Base-by-base conservation (phyloP, 2,797 vertebrate species). In the Danio aesculapii region DNA sequence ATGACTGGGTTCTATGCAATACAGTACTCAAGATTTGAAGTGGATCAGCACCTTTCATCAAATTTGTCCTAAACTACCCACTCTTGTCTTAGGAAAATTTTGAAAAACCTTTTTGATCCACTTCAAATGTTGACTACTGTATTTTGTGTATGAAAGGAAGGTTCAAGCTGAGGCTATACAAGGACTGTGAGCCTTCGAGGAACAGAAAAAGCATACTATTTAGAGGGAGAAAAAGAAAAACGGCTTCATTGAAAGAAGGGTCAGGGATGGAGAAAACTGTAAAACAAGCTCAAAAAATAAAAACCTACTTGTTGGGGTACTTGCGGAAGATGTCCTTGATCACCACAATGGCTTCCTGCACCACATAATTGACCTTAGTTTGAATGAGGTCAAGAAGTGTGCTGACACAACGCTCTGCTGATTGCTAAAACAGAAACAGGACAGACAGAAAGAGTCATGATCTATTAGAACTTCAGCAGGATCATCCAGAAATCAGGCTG, bases 291-390 rank as follows among this genome's bases (percentile, higher is more conserved):
- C 6, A 39, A 8, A 5, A 13, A 74, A 49, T 16, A 5, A 14
- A 70, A 76, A 94, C 97, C 0, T 92, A 99, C 98, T 99, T 99
- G 94, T 99, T 99, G 67, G 98, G 98, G 91, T 99, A 99, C 87
- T 99, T 99, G 91, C 98, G 96, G 90, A 99, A 99, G 88, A 99
- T 99, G 91, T 99, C 98, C 88, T 94, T 99, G 90, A 99, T 99
- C 82, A 99, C 98, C 0, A 99, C 97, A 0, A 99, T 98, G 87
- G 98, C 98, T 89, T 99, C 98, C 91, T 99, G 97, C 67, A 99
- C 97, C 89, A 99, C 97, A 1, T 99, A 98, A 93, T 98, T 99
- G 86, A 99, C 97, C 87, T 99, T 99, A 87, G 97, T 99, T 90
- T 98, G 97, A 86, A 99, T 99, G 88, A 99, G 97, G 90, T 98